Percentiles rank a stretch among this genome's conserved stretches.
phyloP scores from a whole-genome alignment of 2,113 vertebrate genomes.

The Nannospalax galili region DNA sequence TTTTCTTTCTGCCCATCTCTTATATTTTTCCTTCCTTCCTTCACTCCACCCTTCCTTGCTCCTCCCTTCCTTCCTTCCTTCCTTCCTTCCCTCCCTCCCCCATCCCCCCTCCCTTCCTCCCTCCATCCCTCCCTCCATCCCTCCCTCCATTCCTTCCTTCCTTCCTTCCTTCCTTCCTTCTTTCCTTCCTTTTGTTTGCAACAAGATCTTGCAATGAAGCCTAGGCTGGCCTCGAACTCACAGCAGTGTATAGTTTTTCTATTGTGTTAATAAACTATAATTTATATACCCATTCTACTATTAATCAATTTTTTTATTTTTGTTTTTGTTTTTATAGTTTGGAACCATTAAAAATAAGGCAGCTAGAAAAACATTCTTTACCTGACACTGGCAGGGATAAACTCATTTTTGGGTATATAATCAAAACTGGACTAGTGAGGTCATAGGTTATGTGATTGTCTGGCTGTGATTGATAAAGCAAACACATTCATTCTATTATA shows the following conservation, averaged over 20 bases:
- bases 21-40: background rate
- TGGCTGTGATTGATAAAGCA: background rate
- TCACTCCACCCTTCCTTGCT: background rate
- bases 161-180: background rate
- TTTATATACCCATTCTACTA: background rate
- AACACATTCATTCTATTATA: constrained; percentile 6
- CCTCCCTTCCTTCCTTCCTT: background rate
- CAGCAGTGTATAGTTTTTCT: background rate
- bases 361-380: background rate
- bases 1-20: background rate
- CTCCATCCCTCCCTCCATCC: too few relatives aligned
- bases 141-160: background rate
- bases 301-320: too few relatives aligned
- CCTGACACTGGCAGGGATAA: background rate
- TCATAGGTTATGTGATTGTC: background rate
- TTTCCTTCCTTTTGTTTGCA: background rate
- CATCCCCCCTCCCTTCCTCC: too few relatives aligned
- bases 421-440: background rate
- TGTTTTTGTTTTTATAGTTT: too few relatives aligned
- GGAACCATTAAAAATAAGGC: background rate
- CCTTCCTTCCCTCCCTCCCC: too few relatives aligned
- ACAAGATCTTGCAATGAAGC: background rate
- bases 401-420: background rate
- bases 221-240: background rate
- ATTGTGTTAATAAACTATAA: background rate